Evolutionary conservation across 2,888 invertebrate genomes (phyloP), one percentile per base, ranked within the genome.

Genomic region (Podotricha telesiphe): DNA sequence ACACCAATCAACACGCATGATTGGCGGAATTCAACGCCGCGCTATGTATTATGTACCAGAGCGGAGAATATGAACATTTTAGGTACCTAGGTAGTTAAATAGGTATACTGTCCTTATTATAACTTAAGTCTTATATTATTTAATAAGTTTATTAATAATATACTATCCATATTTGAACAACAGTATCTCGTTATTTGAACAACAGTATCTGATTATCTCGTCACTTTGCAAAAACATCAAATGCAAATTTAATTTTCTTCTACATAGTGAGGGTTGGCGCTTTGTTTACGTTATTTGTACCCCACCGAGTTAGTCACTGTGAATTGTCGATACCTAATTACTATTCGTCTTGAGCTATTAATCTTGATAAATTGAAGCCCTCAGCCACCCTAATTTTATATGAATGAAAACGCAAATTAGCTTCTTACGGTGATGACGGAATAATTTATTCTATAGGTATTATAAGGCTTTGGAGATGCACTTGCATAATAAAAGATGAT

Each of bases 181-280:
- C n/a, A n/a, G n/a, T n/a, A n/a, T n/a, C n/a, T n/a, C n/a, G n/a
- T n/a, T n/a, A n/a, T n/a, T n/a, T n/a, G n/a, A n/a, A n/a, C n/a
- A n/a, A n/a, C n/a, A n/a, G n/a, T n/a, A n/a, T n/a, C 17, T 34
- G 53, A 40, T 64, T 64, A 28, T 34, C 51, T 64, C 47, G 61
- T 53, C 65, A 68, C 20, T 65, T 89, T 92, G 91, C 90, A 93
- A 93, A 92, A 92, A 86, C 82, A 83, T 85, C 89, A 91, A 91
- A 93, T 92, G 92, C 91, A 92, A 92, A 92, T 93, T 92, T 93
- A 92, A 93, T 92, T 91, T 89, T 85, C 86, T 87, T 86, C 86
- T 78, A 79, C 82, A 82, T 77, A 78, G 82, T 82, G 86, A 88
- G 88, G 89, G 87, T 85, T 82, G 82, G 82, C 86, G 84, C 88